phyloP scores from a whole-genome alignment of 2,797 vertebrate genomes.

The Eptatretus atami region DNA sequence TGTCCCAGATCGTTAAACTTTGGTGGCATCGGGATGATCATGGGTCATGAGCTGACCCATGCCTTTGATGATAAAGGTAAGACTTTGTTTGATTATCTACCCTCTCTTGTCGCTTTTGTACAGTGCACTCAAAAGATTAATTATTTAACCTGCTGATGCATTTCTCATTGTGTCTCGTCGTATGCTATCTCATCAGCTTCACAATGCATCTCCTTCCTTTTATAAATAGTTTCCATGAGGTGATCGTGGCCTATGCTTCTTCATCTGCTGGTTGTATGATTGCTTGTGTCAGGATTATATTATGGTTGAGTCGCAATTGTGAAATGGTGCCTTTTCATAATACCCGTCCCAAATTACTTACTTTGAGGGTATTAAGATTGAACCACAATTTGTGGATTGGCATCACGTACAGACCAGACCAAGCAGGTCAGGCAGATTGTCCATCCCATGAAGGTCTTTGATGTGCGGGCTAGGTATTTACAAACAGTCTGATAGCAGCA shows the following conservation, averaged over 20 bases:
- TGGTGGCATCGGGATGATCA: conserved; percentile 72
- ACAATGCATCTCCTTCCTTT: too few species aligned
- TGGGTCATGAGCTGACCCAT: conserved; percentile 82
- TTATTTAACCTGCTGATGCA: background rate
- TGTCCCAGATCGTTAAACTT: conserved; percentile 53
- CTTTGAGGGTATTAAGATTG: background rate
- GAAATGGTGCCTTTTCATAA: too few species aligned
- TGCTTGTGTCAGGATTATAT: too few species aligned
- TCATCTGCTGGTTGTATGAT: too few species aligned
- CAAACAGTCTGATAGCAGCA: too few species aligned
- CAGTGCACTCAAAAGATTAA: background rate
- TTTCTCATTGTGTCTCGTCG: too few species aligned
- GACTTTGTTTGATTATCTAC: background rate
- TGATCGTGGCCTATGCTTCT: too few species aligned
- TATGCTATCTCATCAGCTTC: too few species aligned
- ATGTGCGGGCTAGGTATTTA: background rate
- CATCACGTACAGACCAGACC: background rate
- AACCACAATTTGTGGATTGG: background rate
- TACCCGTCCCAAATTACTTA: too few species aligned
- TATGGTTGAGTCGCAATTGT: too few species aligned
- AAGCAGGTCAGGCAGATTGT: background rate
- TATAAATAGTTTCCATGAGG: too few species aligned
- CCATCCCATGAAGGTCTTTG: background rate
- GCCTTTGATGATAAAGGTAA: conserved; percentile 88
- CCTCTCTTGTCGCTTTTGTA: background rate